Evolutionary conservation across 2,113 vertebrate genomes (phyloP).

Genomic region (Prinia subflava): DNA sequence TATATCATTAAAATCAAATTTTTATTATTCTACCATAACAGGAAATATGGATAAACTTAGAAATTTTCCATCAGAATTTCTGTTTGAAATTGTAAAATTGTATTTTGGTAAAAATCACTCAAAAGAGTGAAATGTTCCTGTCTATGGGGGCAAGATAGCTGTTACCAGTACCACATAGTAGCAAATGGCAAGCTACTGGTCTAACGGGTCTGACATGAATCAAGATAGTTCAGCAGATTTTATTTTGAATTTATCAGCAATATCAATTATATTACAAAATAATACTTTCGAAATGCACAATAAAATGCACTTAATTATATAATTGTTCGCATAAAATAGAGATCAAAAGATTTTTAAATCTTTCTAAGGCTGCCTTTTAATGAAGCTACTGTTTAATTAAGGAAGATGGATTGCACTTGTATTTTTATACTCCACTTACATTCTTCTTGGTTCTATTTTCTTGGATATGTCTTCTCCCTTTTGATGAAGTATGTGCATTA

Average conservation of each 20-base stretch:
- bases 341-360: not conserved
- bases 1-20: not conserved
- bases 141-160: not conserved
- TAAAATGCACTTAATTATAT: not conserved
- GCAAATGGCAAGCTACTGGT: not conserved
- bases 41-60: not conserved
- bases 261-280: not conserved
- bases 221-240: not conserved
- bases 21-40: not conserved
- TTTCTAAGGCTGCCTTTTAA: not conserved
- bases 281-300: not conserved
- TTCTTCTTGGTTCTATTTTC: not conserved
- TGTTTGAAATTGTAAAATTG: not conserved
- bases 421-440: not conserved
- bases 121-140: not conserved
- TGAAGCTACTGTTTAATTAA: not conserved
- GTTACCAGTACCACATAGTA: not conserved
- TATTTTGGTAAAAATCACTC: not conserved
- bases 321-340: not conserved
- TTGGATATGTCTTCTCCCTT: not conserved
- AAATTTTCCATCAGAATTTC: not conserved
- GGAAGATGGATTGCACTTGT: not conserved
- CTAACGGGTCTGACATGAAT: not conserved
- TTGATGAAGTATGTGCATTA: not conserved
- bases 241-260: not conserved